These are phyloP conservation scores for Notospermus geniculatus DNA, from an alignment of 1,140 invertebrate genomes.

Conservation along the genomic window DNA sequence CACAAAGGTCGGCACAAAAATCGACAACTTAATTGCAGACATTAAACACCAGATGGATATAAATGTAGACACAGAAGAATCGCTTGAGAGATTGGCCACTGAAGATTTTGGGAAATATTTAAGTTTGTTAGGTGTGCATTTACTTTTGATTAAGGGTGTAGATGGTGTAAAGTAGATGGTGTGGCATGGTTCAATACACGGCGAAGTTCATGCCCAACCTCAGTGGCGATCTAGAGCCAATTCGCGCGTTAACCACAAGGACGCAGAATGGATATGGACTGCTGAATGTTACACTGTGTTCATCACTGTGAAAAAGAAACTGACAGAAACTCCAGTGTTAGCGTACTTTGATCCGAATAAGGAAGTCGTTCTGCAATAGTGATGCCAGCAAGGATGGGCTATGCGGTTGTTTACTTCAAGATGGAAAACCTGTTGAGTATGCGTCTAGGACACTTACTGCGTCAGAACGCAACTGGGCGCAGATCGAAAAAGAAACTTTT, in stretches of 20 bases:
- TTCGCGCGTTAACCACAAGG: slow-evolving; percentile 52
- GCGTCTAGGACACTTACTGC: slow-evolving; percentile 52
- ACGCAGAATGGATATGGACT: slow-evolving; percentile 23
- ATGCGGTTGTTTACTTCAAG: slow-evolving; percentile 54
- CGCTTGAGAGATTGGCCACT: too few relatives aligned
- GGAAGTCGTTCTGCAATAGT: slow-evolving; percentile 17
- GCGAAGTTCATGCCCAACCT: slow-evolving; percentile 9
- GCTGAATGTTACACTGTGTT: slow-evolving; percentile 15
- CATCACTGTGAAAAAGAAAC: slow-evolving; percentile 23
- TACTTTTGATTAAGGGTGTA: too few relatives aligned
- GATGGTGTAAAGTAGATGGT: slow-evolving; percentile 32
- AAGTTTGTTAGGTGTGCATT: too few relatives aligned
- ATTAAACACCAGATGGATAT: too few relatives aligned
- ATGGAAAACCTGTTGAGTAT: slow-evolving; percentile 53
- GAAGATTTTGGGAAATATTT: too few relatives aligned
- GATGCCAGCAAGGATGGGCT: slow-evolving; percentile 43
- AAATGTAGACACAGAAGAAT: too few relatives aligned
- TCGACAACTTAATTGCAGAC: too few relatives aligned
- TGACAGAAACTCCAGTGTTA: slow-evolving; percentile 24
- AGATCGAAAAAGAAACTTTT: slow-evolving; percentile 56
- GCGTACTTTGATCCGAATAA: slow-evolving; percentile 16
- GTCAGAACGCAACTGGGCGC: slow-evolving; percentile 54
- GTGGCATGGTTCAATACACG: slow-evolving; percentile 13
- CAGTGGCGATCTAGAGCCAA: slow-evolving; percentile 12
- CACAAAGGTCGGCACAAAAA: too few relatives aligned